Conservation (phyloP, 2,888 invertebrate genomes). For the Zeuzera pyrina region DNA sequence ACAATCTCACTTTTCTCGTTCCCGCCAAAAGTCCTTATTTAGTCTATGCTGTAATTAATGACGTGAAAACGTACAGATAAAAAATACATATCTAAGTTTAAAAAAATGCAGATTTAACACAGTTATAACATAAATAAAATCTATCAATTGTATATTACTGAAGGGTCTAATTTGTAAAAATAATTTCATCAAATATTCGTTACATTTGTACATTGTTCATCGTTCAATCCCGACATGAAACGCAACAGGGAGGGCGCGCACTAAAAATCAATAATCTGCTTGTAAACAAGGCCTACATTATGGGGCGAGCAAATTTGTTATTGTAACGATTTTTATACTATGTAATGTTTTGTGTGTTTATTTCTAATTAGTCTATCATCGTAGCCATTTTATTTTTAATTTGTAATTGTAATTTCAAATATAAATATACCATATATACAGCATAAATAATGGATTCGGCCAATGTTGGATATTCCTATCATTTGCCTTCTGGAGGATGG, state of each 20-base stretch:
- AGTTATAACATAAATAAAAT: too few relatives aligned
- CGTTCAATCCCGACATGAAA: too few relatives aligned
- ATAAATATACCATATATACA: constrained; percentile 12
- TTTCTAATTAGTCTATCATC: constrained; percentile 21
- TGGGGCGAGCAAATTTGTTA: constrained; percentile 36
- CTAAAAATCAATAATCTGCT: constrained; percentile 61
- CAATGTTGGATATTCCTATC: constrained; percentile 87
- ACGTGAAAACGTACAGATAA: too few relatives aligned
- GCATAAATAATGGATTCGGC: constrained; percentile 60
- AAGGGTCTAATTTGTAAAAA: too few relatives aligned
- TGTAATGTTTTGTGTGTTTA: constrained; percentile 42
- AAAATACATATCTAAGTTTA: too few relatives aligned
- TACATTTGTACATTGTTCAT: too few relatives aligned
- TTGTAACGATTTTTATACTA: constrained; percentile 31
- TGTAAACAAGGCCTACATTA: constrained; percentile 64
- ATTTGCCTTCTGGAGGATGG: constrained; percentile 85
- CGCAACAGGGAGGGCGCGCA: constrained; percentile 11
- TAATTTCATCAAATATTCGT: too few relatives aligned
- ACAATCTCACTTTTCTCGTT: too few relatives aligned
- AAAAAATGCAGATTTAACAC: too few relatives aligned
- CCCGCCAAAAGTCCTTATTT: too few relatives aligned
- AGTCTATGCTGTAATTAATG: too few relatives aligned
- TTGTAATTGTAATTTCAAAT: constrained; percentile 9
- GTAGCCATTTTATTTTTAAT: constrained; percentile 5
- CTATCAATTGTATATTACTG: too few relatives aligned